Evolutionary conservation across 2,113 vertebrate genomes (phyloP).

Genomic region (Sardina pilchardus): DNA sequence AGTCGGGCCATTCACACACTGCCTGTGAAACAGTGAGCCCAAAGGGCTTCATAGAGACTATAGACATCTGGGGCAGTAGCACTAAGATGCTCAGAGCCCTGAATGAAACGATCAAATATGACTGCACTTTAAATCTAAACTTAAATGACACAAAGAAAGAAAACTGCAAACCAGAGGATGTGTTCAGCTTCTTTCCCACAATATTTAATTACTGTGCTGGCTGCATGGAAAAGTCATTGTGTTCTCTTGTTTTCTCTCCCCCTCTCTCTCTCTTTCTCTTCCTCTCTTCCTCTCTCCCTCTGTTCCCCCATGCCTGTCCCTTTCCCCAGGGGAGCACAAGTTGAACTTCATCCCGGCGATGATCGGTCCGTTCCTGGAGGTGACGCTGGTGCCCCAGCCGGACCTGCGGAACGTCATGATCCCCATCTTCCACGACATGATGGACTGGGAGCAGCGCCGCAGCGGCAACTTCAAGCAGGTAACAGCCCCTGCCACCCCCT

Average conservation of each 20-base stretch:
- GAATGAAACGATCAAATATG: too few species aligned
- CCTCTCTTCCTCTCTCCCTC: background rate
- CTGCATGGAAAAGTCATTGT: too few species aligned
- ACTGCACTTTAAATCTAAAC: too few species aligned
- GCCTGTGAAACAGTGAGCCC: too few species aligned
- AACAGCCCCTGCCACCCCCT: conserved; percentile 30
- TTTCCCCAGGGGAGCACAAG: conserved; percentile 89
- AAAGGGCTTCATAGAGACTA: too few species aligned
- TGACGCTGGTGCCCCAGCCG: conserved; percentile 95
- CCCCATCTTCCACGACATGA: conserved; percentile 99
- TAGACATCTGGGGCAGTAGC: background rate
- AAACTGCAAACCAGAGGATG: background rate
- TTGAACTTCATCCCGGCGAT: conserved; percentile 97
- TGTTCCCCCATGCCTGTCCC: background rate
- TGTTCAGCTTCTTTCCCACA: too few species aligned
- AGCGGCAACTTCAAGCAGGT: conserved; percentile 99
- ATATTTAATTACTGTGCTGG: background rate
- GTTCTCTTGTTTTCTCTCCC: background rate
- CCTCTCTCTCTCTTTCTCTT: background rate
- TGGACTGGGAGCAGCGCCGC: conserved; percentile 97
- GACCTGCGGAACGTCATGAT: conserved; percentile 98
- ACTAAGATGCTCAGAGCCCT: background rate
- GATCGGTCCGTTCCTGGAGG: conserved; percentile 97
- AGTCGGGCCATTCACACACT: too few species aligned
- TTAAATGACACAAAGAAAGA: background rate